These are phyloP conservation scores for Ischnus inquisitorius DNA, from an alignment of 2,888 invertebrate species.

Conservation along the genomic window DNA sequence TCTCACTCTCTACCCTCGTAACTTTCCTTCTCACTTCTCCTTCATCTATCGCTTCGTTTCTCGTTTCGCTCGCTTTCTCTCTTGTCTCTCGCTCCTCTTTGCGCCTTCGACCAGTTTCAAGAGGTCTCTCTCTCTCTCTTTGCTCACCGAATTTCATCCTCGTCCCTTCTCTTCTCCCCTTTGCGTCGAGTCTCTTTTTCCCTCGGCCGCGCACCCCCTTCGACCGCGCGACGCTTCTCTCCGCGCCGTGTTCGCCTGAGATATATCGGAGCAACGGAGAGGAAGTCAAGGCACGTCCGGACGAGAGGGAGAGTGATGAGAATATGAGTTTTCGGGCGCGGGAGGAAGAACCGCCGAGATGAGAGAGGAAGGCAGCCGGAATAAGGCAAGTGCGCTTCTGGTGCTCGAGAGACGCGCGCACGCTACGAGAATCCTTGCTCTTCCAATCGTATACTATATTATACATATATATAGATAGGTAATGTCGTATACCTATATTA, in stretches of 20 bases:
- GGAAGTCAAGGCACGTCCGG: conserved; percentile 29
- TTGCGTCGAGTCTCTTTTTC: conserved; percentile 56
- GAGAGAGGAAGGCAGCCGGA: conserved; percentile 44
- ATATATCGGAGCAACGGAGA: conserved; percentile 58
- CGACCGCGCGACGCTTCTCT: conserved; percentile 45
- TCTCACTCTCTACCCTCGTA: conserved; percentile 50
- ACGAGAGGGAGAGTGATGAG: conserved; percentile 57
- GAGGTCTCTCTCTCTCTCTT: conserved; percentile 22
- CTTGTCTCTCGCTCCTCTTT: conserved; percentile 37
- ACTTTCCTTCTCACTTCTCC: conserved; percentile 57
- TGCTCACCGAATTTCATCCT: conserved; percentile 37
- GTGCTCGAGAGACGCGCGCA: conserved; percentile 71
- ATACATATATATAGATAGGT: not conserved
- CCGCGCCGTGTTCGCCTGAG: conserved; percentile 33
- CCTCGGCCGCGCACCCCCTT: conserved; percentile 58
- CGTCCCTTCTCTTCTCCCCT: conserved; percentile 46
- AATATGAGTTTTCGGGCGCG: conserved; percentile 28
- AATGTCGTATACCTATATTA: not conserved
- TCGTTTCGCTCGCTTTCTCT: conserved; percentile 60
- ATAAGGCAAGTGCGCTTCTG: conserved; percentile 58
- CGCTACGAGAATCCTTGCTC: conserved; percentile 75
- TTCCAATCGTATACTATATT: conserved; percentile 11
- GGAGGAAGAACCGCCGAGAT: conserved; percentile 53
- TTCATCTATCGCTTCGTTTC: conserved; percentile 47
- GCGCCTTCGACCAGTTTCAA: not conserved